Evolutionary conservation across 2,888 invertebrate species (phyloP), one percentile per base, ranked within the genome.

Genomic region (Chelonus formosanus): DNA sequence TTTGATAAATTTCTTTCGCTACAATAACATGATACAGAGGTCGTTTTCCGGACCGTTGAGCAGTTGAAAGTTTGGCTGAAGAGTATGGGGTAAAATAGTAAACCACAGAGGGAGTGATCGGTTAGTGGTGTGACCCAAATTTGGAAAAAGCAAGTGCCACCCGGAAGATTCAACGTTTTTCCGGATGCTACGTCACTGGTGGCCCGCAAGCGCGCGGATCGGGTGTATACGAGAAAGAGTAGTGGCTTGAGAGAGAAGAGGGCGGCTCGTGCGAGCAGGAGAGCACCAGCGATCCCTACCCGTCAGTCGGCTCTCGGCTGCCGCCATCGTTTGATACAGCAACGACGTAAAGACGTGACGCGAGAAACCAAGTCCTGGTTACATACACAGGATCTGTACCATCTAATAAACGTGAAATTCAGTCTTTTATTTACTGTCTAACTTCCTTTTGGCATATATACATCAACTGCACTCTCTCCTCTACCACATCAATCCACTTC

Each of bases 281-380:
- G 43, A 54, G 55, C 36, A 44, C 44, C 36, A 36, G 31, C 52
- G 56, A 61, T 66, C 66, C 61, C 66, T 66, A 76, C 76, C 74
- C 79, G 77, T 79, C 81, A 83, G 83, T 82, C 80, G 81, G 82
- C 79, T 82, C 80, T 81, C 82, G 81, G 77, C 82, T 80, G 81
- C 78, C 83, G 81, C 81, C 80, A 82, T 83, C 82, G 81, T 81
- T 78, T 78, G 52, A 82, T 82, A 82, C 70, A 65, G 4, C 52
- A 43, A 64, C 58, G 35, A 8, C 45, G 20, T 20, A n/a, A 47
- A 58, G 34, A 58, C 45, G 43, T 57, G 31, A 57, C 57, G 57
- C 50, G 43, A 60, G 35, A 48, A 35, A 31, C 3, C 34, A 10
- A 32, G 10, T 35, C 7, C 10, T 58, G n/a, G 20, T 40, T 35